Evolutionary conservation across 2,797 vertebrate genomes (phyloP).

Genomic region (Labeo calbasu): DNA sequence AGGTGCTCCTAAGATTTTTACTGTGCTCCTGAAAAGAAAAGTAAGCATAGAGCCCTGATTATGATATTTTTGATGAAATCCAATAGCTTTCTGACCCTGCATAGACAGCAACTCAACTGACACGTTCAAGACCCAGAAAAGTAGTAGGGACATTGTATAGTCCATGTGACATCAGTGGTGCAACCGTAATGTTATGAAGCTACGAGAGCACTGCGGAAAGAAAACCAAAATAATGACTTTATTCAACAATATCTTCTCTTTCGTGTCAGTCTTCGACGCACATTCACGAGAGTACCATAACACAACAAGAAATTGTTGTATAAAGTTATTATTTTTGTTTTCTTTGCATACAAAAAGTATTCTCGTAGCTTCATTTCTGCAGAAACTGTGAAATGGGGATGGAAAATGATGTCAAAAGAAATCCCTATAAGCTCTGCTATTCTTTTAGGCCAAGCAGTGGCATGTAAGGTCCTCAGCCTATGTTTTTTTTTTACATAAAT

Average conservation of each 20-base stretch:
- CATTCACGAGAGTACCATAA: background rate
- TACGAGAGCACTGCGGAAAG: background rate
- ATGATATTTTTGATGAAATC: background rate
- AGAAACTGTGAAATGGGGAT: background rate
- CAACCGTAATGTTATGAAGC: background rate
- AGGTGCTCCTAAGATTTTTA: too few relatives aligned
- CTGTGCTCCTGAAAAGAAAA: too few relatives aligned
- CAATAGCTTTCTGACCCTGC: background rate
- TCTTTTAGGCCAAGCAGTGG: conserved; percentile 19
- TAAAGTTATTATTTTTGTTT: too few relatives aligned
- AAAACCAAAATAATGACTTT: background rate
- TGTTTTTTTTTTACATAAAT: conserved; percentile 14
- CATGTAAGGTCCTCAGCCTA: conserved; percentile 23
- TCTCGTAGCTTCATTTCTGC: background rate
- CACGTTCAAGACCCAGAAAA: background rate
- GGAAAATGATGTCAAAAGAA: conserved; percentile 2
- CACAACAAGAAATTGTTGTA: too few relatives aligned
- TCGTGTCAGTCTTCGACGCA: too few relatives aligned
- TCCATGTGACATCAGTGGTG: background rate
- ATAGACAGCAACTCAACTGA: background rate
- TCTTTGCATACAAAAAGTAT: too few relatives aligned
- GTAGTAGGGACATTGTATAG: background rate
- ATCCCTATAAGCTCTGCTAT: conserved; percentile 16
- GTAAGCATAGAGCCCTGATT: too few relatives aligned
- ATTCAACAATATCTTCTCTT: too few relatives aligned